Conservation (phyloP, 2,113 vertebrate species). For the Phyllostomus discolor region DNA sequence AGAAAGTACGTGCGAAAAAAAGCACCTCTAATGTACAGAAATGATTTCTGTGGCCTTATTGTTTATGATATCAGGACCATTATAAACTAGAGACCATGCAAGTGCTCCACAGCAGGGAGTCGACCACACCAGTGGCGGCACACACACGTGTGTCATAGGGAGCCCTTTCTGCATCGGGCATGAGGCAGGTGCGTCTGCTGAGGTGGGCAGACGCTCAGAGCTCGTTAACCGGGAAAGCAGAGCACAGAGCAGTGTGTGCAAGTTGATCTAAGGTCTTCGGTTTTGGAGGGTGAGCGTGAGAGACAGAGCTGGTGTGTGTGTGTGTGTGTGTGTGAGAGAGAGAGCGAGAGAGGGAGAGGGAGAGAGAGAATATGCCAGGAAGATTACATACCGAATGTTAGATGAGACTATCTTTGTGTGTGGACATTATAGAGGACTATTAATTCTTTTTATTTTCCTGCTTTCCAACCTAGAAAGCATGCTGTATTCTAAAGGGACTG, state of each 20-base stretch:
- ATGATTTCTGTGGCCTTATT: neutral
- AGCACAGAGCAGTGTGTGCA: neutral
- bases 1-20: neutral
- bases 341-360: no score
- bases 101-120: neutral
- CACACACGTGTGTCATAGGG: neutral
- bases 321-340: neutral
- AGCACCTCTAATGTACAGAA: neutral
- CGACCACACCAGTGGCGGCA: neutral
- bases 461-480: neutral
- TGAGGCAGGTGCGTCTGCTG: neutral
- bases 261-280: neutral
- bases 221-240: neutral
- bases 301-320: neutral
- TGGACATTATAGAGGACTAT: neutral
- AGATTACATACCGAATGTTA: neutral
- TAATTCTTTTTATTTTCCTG: neutral
- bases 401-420: neutral
- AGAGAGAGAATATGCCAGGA: neutral
- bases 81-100: neutral
- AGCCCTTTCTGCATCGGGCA: neutral
- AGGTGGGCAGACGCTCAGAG: neutral
- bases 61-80: neutral
- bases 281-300: neutral
- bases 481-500: neutral